Base-by-base conservation (phyloP, 1,140 invertebrate species). In the Metopolophium dirhodum region DNA sequence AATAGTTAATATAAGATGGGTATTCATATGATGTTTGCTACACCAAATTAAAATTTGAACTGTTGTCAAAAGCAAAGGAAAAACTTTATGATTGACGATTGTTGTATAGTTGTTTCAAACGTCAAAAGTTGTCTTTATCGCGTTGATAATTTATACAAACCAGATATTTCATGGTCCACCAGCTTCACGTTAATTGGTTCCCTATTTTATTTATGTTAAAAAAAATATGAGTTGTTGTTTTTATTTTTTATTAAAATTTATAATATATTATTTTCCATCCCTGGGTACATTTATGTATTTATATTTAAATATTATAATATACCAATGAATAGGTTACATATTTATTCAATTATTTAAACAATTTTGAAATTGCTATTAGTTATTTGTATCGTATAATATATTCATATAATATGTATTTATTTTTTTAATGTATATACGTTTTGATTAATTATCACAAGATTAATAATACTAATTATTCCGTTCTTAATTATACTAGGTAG, bases 401-500 rank as follows among this genome's bases (percentile, higher is more conserved):
- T 7, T 8, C 7, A 20, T 18, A 11, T 86, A 86, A 47, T 26
- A 61, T n/a, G 8, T 68, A n/a, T n/a, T 4, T 30, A 49, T 45
- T n/a, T 30, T 47, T n/a, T 47, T 18, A 30, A 49, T 18, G 14
- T 47, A n/a, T 47, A 86, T n/a, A 87, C 30, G 18, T n/a, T 87
- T 87, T 45, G 45, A 87, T 87, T 47, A 87, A 47, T 87, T 87
- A 87, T 47, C 45, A n/a, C 49, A 87, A 37, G 85, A 87, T 87
- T 30, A 87, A 47, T 49, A 30, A 7, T 6, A 45, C 18, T 49
- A 47, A 47, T 87, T 87, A 87, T 87, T 49, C 7, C 45, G 7
- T 87, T 87, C 45, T 87, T 87, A 49, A 87, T 87, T 87, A 87
- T 49, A 47, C 37, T 85, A 45, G 41, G 83, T 85, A 85, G n/a